Evolutionary conservation across 2,888 invertebrate species (phyloP), one percentile per base, ranked within the genome.

Genomic region (Phaedon cochleariae): DNA sequence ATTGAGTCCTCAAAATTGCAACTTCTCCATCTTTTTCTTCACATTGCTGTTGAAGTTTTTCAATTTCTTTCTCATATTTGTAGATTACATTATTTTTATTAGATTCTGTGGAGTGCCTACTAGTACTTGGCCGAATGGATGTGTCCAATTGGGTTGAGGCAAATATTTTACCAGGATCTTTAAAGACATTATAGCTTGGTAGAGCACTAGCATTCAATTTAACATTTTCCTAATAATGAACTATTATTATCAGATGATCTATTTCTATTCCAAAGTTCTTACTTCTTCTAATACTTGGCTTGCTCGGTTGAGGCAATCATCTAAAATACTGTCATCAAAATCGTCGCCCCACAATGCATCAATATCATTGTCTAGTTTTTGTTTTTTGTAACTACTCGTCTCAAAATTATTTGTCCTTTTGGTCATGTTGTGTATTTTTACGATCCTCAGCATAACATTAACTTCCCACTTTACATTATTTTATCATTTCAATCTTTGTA

Each of bases 1-100:
- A 74, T 76, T 88, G 87, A 1, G 84, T 84, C 12, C 88, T 80
- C 61, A 89, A 77, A 73, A 88, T 87, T 4, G 86, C 84, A 0
- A 86, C 85, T 76, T 89, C 88, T 0, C 87, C 88, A 74, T 87
- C 87, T 73, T 87, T 88, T 0, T 86, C 86, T 0, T 86, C 83
- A 81, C 84, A 86, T 78, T 86, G 84, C 49, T 86, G 85, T 46
- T 84, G 71, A 45, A 82, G 65, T 41, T 65, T 66, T 69, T 72
- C 71, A 29, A 80, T 64, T 74, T 74, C 74, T 22, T 46, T 29
- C 59, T 77, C 72, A 59, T 73, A 67, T 64, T 70, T 46, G 34
- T 15, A 4, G 4, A 53, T 29, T 62, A 54, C 58, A 20, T 52
- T 59, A 45, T 64, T 63, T 55, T 64, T 64, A 52, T 59, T 66